Conservation (phyloP, 2,888 invertebrate genomes). For the Meloe dianella region DNA sequence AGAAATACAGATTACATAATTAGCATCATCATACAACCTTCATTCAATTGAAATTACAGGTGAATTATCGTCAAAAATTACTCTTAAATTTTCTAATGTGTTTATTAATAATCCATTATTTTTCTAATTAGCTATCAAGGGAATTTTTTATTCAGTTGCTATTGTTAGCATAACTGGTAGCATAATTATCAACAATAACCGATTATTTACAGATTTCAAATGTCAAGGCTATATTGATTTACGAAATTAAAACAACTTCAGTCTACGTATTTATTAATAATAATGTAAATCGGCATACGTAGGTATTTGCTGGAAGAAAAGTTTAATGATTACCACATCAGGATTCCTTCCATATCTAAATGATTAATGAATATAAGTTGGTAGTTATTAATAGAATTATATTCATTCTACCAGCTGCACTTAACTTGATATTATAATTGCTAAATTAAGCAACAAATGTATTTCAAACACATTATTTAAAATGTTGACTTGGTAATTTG, state of each 20-base stretch:
- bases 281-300: too few species aligned
- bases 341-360: background rate
- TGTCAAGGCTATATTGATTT: background rate
- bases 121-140: background rate
- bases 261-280: too few species aligned
- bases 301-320: background rate
- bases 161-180: background rate
- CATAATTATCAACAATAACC: background rate
- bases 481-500: conserved; percentile 10
- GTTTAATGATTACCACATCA: background rate
- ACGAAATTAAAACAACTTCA: too few species aligned
- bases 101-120: conserved; percentile 8
- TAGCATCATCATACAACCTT: background rate
- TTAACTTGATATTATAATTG: background rate
- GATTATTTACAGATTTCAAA: background rate
- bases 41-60: background rate
- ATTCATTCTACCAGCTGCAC: background rate
- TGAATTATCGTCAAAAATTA: background rate
- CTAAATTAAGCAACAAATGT: background rate
- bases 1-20: background rate
- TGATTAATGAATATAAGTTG: background rate
- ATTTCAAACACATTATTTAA: background rate
- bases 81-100: background rate
- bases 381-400: background rate
- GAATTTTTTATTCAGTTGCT: background rate